These are phyloP conservation scores for Pterobdella sp. DNA, from an alignment of 2,888 invertebrate species.

Conservation along the genomic window DNA sequence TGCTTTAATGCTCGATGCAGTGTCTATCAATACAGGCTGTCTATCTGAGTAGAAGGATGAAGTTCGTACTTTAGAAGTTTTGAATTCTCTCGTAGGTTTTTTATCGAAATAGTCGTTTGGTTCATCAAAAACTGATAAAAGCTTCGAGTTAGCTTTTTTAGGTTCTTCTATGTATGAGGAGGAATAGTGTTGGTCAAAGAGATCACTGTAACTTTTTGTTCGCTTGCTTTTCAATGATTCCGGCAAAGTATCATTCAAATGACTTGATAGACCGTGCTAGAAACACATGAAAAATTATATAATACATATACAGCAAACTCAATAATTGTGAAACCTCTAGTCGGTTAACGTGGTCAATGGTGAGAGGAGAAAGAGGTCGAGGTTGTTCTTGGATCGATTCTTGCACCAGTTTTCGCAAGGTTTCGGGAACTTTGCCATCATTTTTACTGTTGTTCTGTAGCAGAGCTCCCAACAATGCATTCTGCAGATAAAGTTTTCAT, in stretches of 20 bases:
- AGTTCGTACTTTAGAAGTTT: not conserved
- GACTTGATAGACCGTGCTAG: no score
- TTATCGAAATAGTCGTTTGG: not conserved
- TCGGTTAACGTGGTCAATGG: conserved; percentile 16
- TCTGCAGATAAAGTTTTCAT: no score
- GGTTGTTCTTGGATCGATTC: conserved; percentile 15
- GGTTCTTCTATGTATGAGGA: not conserved
- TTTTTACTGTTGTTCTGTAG: not conserved
- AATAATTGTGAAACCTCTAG: conserved; percentile 23
- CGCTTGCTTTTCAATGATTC: no score
- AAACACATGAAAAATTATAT: no score
- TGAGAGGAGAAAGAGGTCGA: conserved; percentile 26
- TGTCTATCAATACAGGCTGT: conserved; percentile 2
- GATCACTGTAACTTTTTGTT: no score
- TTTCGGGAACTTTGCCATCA: not conserved
- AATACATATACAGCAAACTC: no score
- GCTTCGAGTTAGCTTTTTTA: conserved; percentile 1
- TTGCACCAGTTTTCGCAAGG: conserved; percentile 6
- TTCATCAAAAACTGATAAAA: not conserved
- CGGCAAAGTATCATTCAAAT: no score
- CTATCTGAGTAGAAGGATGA: not conserved
- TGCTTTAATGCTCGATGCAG: not conserved
- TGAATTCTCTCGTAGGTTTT: no score
- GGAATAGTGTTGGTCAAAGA: no score
- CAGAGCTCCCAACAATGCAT: not conserved